Evolutionary conservation across 2,888 invertebrate genomes (phyloP).

Genomic region (Brachylomia viminalis): DNA sequence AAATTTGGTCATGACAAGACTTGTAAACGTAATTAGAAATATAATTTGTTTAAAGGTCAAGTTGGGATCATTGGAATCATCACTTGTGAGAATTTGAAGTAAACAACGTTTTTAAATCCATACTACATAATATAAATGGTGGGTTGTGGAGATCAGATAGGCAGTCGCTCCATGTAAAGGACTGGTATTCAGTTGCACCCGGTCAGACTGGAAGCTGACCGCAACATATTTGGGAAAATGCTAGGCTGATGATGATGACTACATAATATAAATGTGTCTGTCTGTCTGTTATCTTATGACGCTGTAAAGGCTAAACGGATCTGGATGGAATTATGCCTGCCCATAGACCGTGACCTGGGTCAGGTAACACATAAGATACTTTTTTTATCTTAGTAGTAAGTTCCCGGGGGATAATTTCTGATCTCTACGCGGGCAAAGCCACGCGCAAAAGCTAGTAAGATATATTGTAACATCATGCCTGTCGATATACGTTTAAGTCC

Average conservation of each 20-base stretch:
- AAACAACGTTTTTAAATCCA: slow-evolving; percentile 23
- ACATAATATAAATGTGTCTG: not conserved
- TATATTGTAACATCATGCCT: not conserved
- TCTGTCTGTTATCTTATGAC: not conserved
- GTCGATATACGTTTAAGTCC: not conserved
- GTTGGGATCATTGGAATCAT: slow-evolving; percentile 62
- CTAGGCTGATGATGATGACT: too few relatives aligned
- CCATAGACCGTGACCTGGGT: not conserved
- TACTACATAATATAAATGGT: not conserved
- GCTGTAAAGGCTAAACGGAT: not conserved
- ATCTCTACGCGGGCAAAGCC: too few relatives aligned
- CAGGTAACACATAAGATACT: not conserved
- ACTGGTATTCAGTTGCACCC: too few relatives aligned
- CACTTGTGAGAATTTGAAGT: slow-evolving; percentile 40
- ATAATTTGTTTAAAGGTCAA: slow-evolving; percentile 68
- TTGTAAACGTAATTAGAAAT: slow-evolving; percentile 53
- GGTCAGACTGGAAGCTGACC: too few relatives aligned
- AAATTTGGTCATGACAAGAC: slow-evolving; percentile 52
- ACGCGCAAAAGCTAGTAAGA: not conserved
- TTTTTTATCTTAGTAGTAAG: not conserved
- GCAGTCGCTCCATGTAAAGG: too few relatives aligned
- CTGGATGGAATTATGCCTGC: not conserved
- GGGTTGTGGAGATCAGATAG: too few relatives aligned
- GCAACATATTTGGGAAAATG: too few relatives aligned
- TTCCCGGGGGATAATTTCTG: not conserved